Percentiles rank a stretch among this genome's conserved stretches.
Conservation (phyloP, 1,140 invertebrate species). For the Drosophila neocordata region DNA sequence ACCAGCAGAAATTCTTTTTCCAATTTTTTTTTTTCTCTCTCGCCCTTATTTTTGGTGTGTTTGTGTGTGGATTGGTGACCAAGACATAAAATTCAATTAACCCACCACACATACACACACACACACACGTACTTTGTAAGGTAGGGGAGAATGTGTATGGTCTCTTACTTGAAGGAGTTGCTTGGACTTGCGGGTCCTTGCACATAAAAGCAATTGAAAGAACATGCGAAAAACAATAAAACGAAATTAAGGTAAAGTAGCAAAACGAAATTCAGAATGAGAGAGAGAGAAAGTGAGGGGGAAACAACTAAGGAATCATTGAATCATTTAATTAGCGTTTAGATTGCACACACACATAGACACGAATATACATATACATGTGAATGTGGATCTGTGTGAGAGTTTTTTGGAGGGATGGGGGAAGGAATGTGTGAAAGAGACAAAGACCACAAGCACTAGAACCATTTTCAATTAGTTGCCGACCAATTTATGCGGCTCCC, state of each 20-base stretch:
- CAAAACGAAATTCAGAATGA: conserved; percentile 6
- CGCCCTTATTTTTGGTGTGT: background rate
- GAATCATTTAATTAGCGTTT: conserved; percentile 54
- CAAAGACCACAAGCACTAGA: conserved; percentile 10
- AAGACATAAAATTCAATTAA: conserved; percentile 17
- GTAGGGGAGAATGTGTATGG: background rate
- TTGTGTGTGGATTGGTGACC: background rate
- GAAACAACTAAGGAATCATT: conserved; percentile 35
- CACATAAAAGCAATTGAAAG: conserved; percentile 33
- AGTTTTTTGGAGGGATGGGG: background rate
- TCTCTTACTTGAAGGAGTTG: conserved; percentile 21
- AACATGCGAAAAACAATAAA: conserved; percentile 40
- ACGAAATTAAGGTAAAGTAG: conserved; percentile 31
- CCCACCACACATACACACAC: conserved; percentile 7
- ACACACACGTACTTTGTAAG: conserved; percentile 17
- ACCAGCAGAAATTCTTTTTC: conserved; percentile 5
- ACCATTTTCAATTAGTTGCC: conserved; percentile 27
- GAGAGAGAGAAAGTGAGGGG: background rate
- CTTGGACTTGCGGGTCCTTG: conserved; percentile 8
- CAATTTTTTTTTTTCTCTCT: background rate
- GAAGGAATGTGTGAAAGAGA: background rate
- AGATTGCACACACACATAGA: conserved; percentile 16
- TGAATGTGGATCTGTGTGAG: background rate
- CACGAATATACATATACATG: background rate
- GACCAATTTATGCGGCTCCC: conserved; percentile 22